These are phyloP conservation scores for Megaceryle alcyon DNA, from an alignment of 2,797 vertebrate species.

Conservation along the genomic window DNA sequence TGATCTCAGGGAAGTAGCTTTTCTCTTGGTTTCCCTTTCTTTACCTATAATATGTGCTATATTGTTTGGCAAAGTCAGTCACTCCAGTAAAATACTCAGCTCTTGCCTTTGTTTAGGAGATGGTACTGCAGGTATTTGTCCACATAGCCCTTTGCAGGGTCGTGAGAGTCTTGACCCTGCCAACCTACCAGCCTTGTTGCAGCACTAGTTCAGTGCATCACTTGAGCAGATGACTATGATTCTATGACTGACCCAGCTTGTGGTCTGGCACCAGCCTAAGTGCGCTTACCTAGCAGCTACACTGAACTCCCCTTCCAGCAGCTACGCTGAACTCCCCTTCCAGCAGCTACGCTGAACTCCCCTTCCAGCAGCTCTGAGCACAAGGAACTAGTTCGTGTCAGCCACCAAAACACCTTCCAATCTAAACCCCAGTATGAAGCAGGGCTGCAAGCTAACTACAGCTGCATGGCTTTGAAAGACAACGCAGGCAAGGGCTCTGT, in stretches of 20 bases:
- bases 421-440: background rate
- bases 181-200: background rate
- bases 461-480: background rate
- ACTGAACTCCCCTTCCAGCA: fast-evolving
- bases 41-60: fast-evolving
- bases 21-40: background rate
- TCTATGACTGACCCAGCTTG: background rate
- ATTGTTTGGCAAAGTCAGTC: background rate
- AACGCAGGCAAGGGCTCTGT: background rate
- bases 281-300: fast-evolving
- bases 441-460: background rate
- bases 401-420: background rate
- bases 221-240: background rate
- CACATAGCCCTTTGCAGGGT: background rate
- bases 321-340: fast-evolving
- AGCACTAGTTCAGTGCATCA: background rate
- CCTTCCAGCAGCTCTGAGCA: background rate
- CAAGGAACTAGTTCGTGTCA: background rate
- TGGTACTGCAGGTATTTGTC: background rate
- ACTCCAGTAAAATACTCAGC: background rate
- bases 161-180: background rate
- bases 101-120: background rate
- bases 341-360: background rate
- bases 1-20: background rate
- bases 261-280: background rate